Evolutionary conservation across 2,113 vertebrate genomes (phyloP).

Genomic region (Psilopogon haemacephalus): DNA sequence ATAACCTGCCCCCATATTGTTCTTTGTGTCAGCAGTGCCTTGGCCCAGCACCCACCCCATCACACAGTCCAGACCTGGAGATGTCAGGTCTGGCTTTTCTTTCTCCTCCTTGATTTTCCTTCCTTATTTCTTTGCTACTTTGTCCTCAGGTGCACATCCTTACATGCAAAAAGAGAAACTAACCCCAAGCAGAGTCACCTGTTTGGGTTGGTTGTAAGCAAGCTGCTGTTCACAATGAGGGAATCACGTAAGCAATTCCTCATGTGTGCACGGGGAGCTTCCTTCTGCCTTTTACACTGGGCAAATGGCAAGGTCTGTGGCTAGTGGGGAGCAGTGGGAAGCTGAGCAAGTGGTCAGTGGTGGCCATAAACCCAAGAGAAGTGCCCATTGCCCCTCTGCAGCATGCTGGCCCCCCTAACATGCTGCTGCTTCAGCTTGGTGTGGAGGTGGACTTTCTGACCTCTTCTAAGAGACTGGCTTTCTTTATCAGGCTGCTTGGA

Average conservation of each 20-base stretch:
- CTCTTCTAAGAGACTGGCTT: conserved; percentile 35
- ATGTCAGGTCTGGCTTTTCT: neutral
- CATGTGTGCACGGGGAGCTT: neutral
- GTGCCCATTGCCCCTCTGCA: neutral
- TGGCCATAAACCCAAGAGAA: neutral
- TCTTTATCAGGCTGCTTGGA: conserved; percentile 59
- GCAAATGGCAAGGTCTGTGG: neutral
- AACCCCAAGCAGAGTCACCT: neutral
- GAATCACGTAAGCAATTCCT: neutral
- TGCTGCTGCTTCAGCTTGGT: neutral
- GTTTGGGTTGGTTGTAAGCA: neutral
- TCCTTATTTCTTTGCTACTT: neutral
- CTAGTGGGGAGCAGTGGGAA: neutral
- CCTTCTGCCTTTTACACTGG: neutral
- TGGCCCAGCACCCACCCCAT: neutral
- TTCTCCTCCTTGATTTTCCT: neutral
- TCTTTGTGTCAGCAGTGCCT: neutral
- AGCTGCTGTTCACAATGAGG: neutral
- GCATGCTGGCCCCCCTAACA: neutral
- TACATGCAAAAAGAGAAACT: neutral
- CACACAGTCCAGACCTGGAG: neutral
- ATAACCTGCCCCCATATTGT: neutral
- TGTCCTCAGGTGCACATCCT: neutral
- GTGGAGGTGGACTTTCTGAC: conserved; percentile 37
- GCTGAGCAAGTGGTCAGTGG: neutral